A percentile compares a stretch with the other conserved stretches of the same genome.
Evolutionary conservation across 2,888 invertebrate species (phyloP).

Genomic region (Synanthedon myopaeformis): DNA sequence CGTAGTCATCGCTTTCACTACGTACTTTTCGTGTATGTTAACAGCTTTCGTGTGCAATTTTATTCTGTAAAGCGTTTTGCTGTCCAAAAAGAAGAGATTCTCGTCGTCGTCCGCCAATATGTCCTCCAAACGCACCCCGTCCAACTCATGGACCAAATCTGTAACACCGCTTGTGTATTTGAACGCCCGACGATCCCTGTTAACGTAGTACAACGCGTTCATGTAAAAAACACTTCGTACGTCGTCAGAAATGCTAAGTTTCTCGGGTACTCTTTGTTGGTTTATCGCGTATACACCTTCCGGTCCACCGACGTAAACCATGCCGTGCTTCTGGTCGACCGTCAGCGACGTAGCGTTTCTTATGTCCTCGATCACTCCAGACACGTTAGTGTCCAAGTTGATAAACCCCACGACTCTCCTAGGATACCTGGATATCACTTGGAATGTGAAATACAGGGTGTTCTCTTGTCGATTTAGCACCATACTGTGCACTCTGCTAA

Average conservation of each 20-base stretch:
- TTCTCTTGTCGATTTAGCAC: conserved; percentile 40
- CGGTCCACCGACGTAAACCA: conserved; percentile 42
- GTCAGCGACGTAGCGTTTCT: conserved; percentile 48
- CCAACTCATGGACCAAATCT: conserved; percentile 27
- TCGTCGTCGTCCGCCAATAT: conserved; percentile 43
- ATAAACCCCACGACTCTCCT: conserved; percentile 33
- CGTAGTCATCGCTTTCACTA: conserved; percentile 27
- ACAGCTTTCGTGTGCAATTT: conserved; percentile 41
- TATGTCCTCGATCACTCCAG: conserved; percentile 37
- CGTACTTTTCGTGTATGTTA: conserved; percentile 35
- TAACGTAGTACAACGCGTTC: conserved; percentile 39
- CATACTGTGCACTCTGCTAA: conserved; percentile 39
- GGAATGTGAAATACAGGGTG: conserved; percentile 46
- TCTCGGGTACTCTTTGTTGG: conserved; percentile 31
- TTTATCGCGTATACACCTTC: conserved; percentile 46
- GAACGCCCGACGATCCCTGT: conserved; percentile 30
- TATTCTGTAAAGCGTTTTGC: conserved; percentile 32
- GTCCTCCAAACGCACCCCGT: conserved; percentile 29
- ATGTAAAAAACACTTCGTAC: conserved; percentile 39
- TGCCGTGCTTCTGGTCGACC: conserved; percentile 36
- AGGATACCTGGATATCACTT: conserved; percentile 27
- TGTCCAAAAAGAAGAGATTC: conserved; percentile 40
- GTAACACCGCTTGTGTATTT: conserved; percentile 40
- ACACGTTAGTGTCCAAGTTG: conserved; percentile 25
- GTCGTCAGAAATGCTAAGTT: conserved; percentile 38